Percentiles rank a stretch among this genome's conserved stretches.
Conservation (phyloP, 2,797 vertebrate species). For the Poeciliopsis gracilis region DNA sequence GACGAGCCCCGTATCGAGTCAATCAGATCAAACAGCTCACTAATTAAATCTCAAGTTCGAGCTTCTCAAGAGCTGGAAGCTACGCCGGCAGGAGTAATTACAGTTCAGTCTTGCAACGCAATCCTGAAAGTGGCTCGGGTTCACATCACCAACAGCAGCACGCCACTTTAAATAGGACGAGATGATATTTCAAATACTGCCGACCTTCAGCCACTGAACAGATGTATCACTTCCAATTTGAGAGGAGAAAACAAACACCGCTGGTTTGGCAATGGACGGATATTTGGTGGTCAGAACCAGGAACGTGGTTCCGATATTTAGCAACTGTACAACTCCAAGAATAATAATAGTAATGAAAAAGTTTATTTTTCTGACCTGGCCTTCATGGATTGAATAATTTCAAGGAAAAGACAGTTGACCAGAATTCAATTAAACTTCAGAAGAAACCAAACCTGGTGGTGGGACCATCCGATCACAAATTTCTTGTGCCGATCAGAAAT, state of each 20-base stretch:
- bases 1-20: neutral
- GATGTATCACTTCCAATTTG: neutral
- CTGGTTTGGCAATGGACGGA: neutral
- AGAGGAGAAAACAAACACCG: neutral
- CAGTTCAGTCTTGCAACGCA: neutral
- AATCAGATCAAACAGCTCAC: neutral
- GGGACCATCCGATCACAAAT: neutral
- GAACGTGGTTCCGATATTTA: neutral
- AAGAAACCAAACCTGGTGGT: neutral
- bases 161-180: neutral
- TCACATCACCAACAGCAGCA: neutral
- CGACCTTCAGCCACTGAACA: neutral
- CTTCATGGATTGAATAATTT: neutral
- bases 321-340: neutral
- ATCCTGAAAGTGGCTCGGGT: neutral
- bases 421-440: neutral
- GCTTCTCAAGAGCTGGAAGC: neutral
- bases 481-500: neutral
- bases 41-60: constrained; percentile 7
- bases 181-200: neutral
- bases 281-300: neutral
- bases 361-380: neutral
- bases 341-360: neutral
- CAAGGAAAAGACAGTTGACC: neutral
- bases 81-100: neutral